Evolutionary conservation across 1,140 invertebrate genomes (phyloP).

Genomic region (Zaprionus africanus): DNA sequence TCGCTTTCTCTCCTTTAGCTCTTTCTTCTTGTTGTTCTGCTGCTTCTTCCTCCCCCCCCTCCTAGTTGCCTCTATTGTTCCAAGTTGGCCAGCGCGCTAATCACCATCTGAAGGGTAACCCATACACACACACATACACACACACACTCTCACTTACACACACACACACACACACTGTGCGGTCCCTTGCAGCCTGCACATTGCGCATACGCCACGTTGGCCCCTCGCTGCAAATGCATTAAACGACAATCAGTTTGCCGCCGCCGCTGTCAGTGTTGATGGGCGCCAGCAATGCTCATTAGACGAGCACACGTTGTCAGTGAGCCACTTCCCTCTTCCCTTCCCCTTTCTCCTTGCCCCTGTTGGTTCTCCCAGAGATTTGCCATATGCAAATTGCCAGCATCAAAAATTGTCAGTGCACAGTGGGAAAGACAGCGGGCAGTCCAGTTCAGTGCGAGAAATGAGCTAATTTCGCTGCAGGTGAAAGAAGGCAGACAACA

Average conservation of each 20-base stretch:
- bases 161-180: slow-evolving; percentile 16
- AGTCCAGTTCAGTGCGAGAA: slow-evolving; percentile 18
- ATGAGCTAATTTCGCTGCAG: slow-evolving; percentile 37
- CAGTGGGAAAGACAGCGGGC: slow-evolving; percentile 24
- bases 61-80: slow-evolving; percentile 52
- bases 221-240: slow-evolving; percentile 6
- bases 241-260: slow-evolving; percentile 38
- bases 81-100: slow-evolving; percentile 44
- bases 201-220: slow-evolving; percentile 39
- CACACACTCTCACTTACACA: slow-evolving; percentile 21
- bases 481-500: slow-evolving; percentile 11
- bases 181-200: slow-evolving; percentile 27
- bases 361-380: not conserved
- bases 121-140: not conserved
- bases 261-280: slow-evolving; percentile 29
- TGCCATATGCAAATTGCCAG: slow-evolving; percentile 60
- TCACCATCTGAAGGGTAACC: slow-evolving; percentile 53
- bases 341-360: not conserved
- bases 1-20: not conserved
- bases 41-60: not conserved
- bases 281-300: slow-evolving; percentile 48
- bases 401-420: slow-evolving; percentile 38
- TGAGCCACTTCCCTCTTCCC: not conserved
- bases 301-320: slow-evolving; percentile 2
- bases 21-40: not conserved